A percentile compares a stretch with the other conserved stretches of the same genome.
Conservation (phyloP, 2,113 vertebrate genomes). For the Oriolus oriolus region DNA sequence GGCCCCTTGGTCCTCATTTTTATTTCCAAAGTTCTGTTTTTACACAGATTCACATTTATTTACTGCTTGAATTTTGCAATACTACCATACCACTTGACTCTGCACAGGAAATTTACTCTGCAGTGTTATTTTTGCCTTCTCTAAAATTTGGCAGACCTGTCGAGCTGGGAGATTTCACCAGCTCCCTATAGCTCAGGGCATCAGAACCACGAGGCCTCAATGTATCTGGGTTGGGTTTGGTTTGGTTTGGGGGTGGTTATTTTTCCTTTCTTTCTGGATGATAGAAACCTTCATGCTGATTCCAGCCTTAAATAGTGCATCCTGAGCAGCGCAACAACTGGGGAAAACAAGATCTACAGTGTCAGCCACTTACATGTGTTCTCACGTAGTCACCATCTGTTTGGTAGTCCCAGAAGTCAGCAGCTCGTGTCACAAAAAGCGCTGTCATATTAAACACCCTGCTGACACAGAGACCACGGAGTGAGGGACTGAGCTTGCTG, state of each 20-base stretch:
- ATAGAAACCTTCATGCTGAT: neutral
- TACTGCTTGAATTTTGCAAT: neutral
- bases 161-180: neutral
- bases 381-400: slow-evolving; percentile 33
- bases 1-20: neutral
- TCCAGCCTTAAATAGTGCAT: neutral
- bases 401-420: slow-evolving; percentile 39
- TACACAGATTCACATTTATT: neutral
- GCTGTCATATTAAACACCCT: slow-evolving; percentile 28
- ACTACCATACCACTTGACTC: neutral
- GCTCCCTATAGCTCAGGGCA: neutral
- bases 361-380: slow-evolving; percentile 53
- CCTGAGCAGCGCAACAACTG: neutral
- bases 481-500: neutral
- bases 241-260: neutral
- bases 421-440: neutral
- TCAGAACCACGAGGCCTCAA: neutral
- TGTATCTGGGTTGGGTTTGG: neutral
- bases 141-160: neutral
- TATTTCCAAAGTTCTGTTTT: neutral
- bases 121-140: neutral
- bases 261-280: neutral
- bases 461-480: slow-evolving; percentile 9
- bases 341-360: slow-evolving; percentile 34
- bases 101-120: neutral